These are phyloP conservation scores for Spodoptera frugiperda DNA, from an alignment of 1,140 invertebrate species.

Conservation along the genomic window DNA sequence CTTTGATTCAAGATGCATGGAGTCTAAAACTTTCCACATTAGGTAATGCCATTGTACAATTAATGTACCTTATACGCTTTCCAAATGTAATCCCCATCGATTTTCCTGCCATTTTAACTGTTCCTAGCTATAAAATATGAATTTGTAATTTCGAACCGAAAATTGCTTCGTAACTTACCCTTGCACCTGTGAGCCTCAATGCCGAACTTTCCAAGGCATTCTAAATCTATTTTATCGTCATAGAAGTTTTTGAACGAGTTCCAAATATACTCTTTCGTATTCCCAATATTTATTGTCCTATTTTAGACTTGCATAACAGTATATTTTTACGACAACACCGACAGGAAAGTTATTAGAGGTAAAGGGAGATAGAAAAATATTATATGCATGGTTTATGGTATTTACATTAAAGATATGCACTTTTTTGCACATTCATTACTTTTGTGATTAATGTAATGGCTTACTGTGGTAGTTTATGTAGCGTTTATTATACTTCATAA, in stretches of 20 bases:
- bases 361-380: conserved; percentile 1
- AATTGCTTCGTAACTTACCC: conserved; percentile 59
- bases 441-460: not conserved
- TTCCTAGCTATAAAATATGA: conserved; percentile 20
- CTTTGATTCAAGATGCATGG: conserved; percentile 26
- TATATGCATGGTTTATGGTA: not conserved
- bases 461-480: not conserved
- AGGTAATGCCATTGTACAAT: not conserved
- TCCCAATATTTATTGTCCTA: conserved; percentile 61
- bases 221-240: conserved; percentile 59
- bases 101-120: not conserved
- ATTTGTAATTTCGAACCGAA: conserved; percentile 46
- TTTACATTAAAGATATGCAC: not conserved
- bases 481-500: conserved; percentile 19
- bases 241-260: conserved; percentile 66
- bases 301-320: conserved; percentile 53
- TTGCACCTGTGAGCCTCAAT: conserved; percentile 44
- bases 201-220: conserved; percentile 45
- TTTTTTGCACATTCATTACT: not conserved
- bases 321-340: conserved; percentile 31
- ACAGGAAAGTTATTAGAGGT: conserved; percentile 32
- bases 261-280: conserved; percentile 62
- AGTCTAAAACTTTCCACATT: conserved; percentile 13
- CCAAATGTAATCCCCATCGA: conserved; percentile 11
- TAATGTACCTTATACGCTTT: conserved; percentile 15